These are phyloP conservation scores for Amphipoea lucens DNA, from an alignment of 2,888 invertebrate species.

Conservation along the genomic window DNA sequence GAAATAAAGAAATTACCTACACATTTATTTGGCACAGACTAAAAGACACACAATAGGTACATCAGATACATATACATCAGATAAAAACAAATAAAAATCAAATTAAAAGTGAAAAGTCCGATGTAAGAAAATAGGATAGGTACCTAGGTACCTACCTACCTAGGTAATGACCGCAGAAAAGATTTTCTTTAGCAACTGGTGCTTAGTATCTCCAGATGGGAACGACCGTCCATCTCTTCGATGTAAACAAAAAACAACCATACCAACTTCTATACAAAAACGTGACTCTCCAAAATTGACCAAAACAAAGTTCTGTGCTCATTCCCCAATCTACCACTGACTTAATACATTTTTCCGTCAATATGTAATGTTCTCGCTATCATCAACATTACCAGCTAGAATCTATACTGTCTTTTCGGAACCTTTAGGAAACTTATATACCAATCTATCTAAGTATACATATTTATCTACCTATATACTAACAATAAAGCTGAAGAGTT, in stretches of 20 bases:
- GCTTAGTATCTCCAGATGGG: too few species aligned
- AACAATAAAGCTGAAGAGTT: too few species aligned
- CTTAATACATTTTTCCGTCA: conserved; percentile 61
- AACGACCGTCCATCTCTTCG: not conserved
- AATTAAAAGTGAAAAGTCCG: too few species aligned
- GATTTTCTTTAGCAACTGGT: not conserved
- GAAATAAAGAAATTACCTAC: too few species aligned
- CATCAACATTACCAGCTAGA: conserved; percentile 1
- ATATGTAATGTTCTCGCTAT: conserved; percentile 68
- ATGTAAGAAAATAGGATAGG: too few species aligned
- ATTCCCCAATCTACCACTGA: conserved; percentile 38
- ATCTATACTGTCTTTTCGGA: not conserved
- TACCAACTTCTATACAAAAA: not conserved
- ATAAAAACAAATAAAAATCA: too few species aligned
- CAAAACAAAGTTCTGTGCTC: conserved; percentile 60
- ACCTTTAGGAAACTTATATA: not conserved
- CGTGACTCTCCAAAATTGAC: conserved; percentile 7
- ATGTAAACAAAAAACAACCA: not conserved
- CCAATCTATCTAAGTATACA: not conserved
- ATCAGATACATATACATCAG: too few species aligned
- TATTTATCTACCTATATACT: too few species aligned
- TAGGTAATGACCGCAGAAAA: not conserved
- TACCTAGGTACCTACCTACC: too few species aligned
- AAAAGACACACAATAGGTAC: too few species aligned
- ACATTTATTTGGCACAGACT: too few species aligned